Percentiles rank a stretch among this genome's conserved stretches.
phyloP scores from a whole-genome alignment of 2,888 invertebrate genomes.

The Drosophila ustulata region DNA sequence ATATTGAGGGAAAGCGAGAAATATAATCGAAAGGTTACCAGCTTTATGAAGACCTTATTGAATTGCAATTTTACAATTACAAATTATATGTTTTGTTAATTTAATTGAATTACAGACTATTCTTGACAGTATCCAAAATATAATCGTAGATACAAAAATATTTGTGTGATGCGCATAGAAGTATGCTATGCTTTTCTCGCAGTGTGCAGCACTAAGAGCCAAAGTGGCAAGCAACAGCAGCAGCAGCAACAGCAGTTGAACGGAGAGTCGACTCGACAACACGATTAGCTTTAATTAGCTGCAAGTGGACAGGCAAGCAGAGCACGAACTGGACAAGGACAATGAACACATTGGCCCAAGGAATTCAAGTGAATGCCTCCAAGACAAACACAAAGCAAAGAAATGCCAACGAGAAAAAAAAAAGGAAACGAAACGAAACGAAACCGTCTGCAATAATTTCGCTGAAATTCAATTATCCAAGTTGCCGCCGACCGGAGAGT shows the following conservation, averaged over 20 bases:
- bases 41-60: too few relatives aligned
- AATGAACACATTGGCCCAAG: constrained; percentile 61
- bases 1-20: too few relatives aligned
- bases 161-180: background rate
- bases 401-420: constrained; percentile 4
- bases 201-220: constrained; percentile 34
- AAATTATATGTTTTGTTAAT: too few relatives aligned
- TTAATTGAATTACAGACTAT: too few relatives aligned
- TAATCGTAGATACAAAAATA: background rate
- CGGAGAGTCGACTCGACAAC: constrained; percentile 48
- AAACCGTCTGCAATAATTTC: constrained; percentile 37
- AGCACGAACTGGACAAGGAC: constrained; percentile 47
- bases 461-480: constrained; percentile 53
- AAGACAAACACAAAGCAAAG: constrained; percentile 1
- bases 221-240: constrained; percentile 6
- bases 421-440: constrained; percentile 14
- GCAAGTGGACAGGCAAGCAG: constrained; percentile 48
- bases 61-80: too few relatives aligned
- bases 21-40: too few relatives aligned
- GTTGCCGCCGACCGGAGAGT: constrained; percentile 9
- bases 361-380: constrained; percentile 53
- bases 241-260: constrained; percentile 18
- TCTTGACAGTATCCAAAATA: too few relatives aligned
- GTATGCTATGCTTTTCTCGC: constrained; percentile 20
- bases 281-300: constrained; percentile 73